Evolutionary conservation across 2,888 invertebrate genomes (phyloP).

Genomic region (Pachycephus smyrnensis): DNA sequence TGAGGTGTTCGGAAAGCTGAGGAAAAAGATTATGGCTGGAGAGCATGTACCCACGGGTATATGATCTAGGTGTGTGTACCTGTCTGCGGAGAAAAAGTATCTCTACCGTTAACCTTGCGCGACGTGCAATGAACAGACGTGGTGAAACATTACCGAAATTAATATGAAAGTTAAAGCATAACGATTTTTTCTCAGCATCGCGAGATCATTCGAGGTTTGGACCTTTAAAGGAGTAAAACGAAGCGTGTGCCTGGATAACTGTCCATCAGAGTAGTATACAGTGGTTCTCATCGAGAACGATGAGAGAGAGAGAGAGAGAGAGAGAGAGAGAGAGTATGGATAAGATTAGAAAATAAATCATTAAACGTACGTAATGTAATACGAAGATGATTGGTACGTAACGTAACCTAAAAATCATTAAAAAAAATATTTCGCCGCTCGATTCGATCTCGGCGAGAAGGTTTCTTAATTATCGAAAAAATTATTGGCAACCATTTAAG

Average conservation of each 20-base stretch:
- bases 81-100: background rate
- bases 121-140: constrained; percentile 5
- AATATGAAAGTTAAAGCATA: constrained; percentile 23
- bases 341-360: no score
- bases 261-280: background rate
- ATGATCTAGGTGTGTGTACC: no score
- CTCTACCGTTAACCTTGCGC: constrained; percentile 22
- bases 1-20: no score
- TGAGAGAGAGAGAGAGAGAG: background rate
- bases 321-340: no score
- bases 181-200: constrained; percentile 6
- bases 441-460: no score
- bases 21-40: no score
- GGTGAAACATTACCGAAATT: constrained; percentile 23
- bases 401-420: no score
- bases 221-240: constrained; percentile 5
- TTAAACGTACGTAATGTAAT: no score
- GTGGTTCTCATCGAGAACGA: background rate
- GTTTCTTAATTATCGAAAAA: constrained; percentile 4
- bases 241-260: constrained; percentile 1
- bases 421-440: no score
- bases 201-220: background rate
- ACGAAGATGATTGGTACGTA: no score
- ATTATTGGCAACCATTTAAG: constrained; percentile 28
- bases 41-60: no score